phyloP scores from a whole-genome alignment of 2,888 invertebrate genomes.

The Trissonchulus latispiculum region DNA sequence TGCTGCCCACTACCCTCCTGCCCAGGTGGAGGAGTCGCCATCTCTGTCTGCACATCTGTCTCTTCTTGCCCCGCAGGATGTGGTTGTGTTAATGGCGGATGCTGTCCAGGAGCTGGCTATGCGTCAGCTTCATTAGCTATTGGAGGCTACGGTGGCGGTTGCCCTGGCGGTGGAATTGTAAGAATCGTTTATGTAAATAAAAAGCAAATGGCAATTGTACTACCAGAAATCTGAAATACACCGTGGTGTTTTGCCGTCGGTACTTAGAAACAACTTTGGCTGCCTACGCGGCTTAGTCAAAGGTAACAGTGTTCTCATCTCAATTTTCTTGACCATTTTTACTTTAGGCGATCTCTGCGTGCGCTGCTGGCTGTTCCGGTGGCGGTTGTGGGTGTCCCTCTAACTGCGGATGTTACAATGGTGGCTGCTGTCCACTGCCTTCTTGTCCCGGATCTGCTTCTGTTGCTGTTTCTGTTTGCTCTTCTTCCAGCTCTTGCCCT shows the following conservation, averaged over 20 bases:
- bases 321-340: too few relatives aligned
- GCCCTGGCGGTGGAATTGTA: not conserved
- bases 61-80: not conserved
- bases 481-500: too few relatives aligned
- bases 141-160: not conserved
- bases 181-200: too few relatives aligned
- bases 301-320: too few relatives aligned
- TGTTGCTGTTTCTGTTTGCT: too few relatives aligned
- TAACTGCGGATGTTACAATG: not conserved
- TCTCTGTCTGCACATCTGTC: not conserved
- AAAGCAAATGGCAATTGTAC: too few relatives aligned
- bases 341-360: too few relatives aligned
- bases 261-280: too few relatives aligned
- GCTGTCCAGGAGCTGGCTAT: not conserved
- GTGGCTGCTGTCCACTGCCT: conserved; percentile 19
- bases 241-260: too few relatives aligned
- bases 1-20: conserved; percentile 39
- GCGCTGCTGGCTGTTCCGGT: too few relatives aligned
- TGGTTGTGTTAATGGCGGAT: not conserved
- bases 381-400: conserved; percentile 4
- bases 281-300: too few relatives aligned
- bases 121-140: not conserved
- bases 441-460: not conserved
- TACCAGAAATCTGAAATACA: too few relatives aligned
- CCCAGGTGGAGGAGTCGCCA: conserved; percentile 29